Evolutionary conservation across 2,888 invertebrate genomes (phyloP).

Genomic region (Calliphora vomitoria): DNA sequence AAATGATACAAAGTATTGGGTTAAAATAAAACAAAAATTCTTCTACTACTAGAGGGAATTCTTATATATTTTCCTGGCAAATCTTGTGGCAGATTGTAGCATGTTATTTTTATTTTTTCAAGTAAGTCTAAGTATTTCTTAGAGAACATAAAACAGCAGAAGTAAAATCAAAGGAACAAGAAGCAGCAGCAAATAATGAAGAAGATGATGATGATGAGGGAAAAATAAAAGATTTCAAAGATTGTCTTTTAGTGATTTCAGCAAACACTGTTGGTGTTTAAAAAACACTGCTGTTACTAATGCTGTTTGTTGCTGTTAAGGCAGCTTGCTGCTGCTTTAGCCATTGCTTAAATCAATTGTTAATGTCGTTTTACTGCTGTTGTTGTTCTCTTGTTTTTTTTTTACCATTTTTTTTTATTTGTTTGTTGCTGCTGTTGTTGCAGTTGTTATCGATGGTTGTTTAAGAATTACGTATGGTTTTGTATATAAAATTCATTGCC

Average conservation of each 20-base stretch:
- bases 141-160: constrained; percentile 60
- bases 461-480: constrained; percentile 47
- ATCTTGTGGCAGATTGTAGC: constrained; percentile 38
- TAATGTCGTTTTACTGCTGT: constrained; percentile 52
- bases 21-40: not conserved
- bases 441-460: constrained; percentile 65
- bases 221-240: constrained; percentile 66
- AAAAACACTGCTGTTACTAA: constrained; percentile 56
- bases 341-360: constrained; percentile 69
- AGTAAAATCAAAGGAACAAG: not conserved
- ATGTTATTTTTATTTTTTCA: constrained; percentile 59
- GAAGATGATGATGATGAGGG: not conserved
- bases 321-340: constrained; percentile 47
- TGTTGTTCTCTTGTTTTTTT: constrained; percentile 43
- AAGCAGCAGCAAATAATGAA: constrained; percentile 29
- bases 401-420: not conserved
- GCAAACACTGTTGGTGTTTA: constrained; percentile 75
- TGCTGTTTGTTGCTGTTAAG: constrained; percentile 33
- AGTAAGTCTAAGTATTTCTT: constrained; percentile 63
- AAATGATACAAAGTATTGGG: constrained; percentile 41
- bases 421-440: constrained; percentile 49
- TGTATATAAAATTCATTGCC: constrained; percentile 74
- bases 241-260: constrained; percentile 74
- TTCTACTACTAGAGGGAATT: constrained; percentile 46
- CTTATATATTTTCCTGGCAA: constrained; percentile 25